Evolutionary conservation across 2,797 vertebrate species (phyloP).

Genomic region (Mallotus villosus): DNA sequence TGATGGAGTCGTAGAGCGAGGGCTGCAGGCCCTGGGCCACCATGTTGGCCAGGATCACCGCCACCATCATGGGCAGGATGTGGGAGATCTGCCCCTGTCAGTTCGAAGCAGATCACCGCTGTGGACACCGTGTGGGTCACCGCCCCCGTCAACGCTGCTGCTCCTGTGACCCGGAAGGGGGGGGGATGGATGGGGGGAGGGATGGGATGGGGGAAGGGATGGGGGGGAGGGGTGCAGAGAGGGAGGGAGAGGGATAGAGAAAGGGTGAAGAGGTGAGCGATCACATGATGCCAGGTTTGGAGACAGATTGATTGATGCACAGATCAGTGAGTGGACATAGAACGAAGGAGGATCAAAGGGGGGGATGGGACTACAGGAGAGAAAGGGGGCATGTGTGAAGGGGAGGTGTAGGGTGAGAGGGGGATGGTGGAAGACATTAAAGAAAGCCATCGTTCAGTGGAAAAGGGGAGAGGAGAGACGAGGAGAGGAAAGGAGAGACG

Average conservation of each 20-base stretch:
- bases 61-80: conserved; percentile 98
- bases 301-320: background rate
- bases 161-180: conserved; percentile 69
- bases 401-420: background rate
- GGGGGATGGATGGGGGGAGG: background rate
- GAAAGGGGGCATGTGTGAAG: conserved; percentile 10
- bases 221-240: background rate
- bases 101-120: conserved; percentile 95
- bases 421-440: background rate
- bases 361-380: background rate
- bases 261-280: conserved; percentile 30
- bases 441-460: background rate
- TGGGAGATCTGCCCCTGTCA: conserved; percentile 98
- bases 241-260: conserved; percentile 18
- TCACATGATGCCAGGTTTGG: background rate
- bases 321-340: background rate
- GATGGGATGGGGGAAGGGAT: background rate
- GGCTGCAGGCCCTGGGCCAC: conserved; percentile 97
- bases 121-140: conserved; percentile 98
- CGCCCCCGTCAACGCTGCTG: conserved; percentile 90
- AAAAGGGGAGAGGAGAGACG: too few species aligned
- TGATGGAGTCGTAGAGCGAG: conserved; percentile 95
- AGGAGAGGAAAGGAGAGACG: background rate
- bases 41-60: conserved; percentile 97
- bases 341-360: background rate